Evolutionary conservation across 2,113 vertebrate genomes (phyloP), one percentile per base, ranked within the genome.

Genomic region (Misgurnus mizolepis): DNA sequence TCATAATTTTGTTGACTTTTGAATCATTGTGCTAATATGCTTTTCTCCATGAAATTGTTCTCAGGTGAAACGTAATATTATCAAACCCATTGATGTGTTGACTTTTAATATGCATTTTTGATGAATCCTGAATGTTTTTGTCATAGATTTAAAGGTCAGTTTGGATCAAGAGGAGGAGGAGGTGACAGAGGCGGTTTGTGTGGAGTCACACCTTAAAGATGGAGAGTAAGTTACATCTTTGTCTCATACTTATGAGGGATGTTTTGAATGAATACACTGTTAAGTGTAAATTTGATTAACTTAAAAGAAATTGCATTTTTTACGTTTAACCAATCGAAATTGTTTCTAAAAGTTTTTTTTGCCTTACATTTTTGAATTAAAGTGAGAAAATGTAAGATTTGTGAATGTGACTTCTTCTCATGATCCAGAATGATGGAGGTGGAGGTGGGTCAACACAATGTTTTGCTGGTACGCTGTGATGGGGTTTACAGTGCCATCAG

Each of bases 391-490:
- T 34, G 27, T 34, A 34, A 34, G 1, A 2, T 34, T 34, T 76
- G 14, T 40, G 4, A 60, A 0, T 67, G 22, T 34, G 34, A 55
- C 43, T 53, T 12, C 0, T 40, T 82, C 45, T 70, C 78, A 18
- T 82, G 58, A 61, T 40, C 47, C 49, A 96, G 95, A 88, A 94
- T 96, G 90, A 83, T 87, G 82, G 95, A 96, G 55, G 94, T 94
- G 65, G 86, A 88, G 61, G 91, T 96, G 2, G 91, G 91, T 0
- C 86, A 88, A 0, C 87, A 92, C 75, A 91, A 89, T 0, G 89
- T 96, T 83, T 89, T 96, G 76, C 79, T 96, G 85, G 86, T 92
- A 50, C 91, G 88, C 85, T 92, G 82, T 18, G 89, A 84, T 6
- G 92, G 87, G 7, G 86, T 84, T 82, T 94, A 91, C 89, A 90